Evolutionary conservation across 2,797 vertebrate species (phyloP).

Genomic region (Lagodon rhomboides): DNA sequence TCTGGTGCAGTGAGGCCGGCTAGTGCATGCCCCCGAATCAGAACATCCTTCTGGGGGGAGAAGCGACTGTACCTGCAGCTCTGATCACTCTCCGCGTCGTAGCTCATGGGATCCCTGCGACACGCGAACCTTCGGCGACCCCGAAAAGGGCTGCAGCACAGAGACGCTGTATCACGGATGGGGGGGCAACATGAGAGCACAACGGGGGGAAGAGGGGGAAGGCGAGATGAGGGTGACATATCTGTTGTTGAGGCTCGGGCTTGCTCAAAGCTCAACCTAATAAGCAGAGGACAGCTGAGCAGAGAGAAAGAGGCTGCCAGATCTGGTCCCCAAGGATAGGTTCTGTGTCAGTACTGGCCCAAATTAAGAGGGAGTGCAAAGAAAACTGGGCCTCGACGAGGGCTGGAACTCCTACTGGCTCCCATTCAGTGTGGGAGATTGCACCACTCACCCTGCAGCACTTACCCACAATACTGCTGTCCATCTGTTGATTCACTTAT

Average conservation of each 20-base stretch:
- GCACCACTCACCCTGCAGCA: conserved; percentile 74
- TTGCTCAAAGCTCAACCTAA: conserved; percentile 68
- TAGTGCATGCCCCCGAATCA: conserved; percentile 30
- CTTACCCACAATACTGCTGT: conserved; percentile 76
- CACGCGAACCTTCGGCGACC: conserved; percentile 18
- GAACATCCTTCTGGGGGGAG: conserved; percentile 17
- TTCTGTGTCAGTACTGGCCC: conserved; percentile 79
- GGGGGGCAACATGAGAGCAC: conserved; percentile 26
- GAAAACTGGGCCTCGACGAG: conserved; percentile 62
- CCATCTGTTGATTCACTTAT: conserved; percentile 82
- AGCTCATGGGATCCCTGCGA: conserved; percentile 30
- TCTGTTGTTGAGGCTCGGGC: conserved; percentile 54
- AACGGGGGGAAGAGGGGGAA: background rate
- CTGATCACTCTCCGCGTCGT: conserved; percentile 5
- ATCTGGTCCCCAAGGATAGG: conserved; percentile 62
- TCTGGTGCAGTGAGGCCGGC: conserved; percentile 38
- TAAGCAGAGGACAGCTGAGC: conserved; percentile 74
- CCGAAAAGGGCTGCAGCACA: conserved; percentile 28
- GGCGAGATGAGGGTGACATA: conserved; percentile 24
- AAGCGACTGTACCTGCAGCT: conserved; percentile 7
- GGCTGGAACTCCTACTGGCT: conserved; percentile 66
- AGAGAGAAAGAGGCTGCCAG: conserved; percentile 64
- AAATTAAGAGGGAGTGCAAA: conserved; percentile 81
- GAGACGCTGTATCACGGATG: conserved; percentile 17
- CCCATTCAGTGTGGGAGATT: conserved; percentile 72